phyloP scores from a whole-genome alignment of 2,113 vertebrate genomes.

The Microcebus ravelobensis region DNA sequence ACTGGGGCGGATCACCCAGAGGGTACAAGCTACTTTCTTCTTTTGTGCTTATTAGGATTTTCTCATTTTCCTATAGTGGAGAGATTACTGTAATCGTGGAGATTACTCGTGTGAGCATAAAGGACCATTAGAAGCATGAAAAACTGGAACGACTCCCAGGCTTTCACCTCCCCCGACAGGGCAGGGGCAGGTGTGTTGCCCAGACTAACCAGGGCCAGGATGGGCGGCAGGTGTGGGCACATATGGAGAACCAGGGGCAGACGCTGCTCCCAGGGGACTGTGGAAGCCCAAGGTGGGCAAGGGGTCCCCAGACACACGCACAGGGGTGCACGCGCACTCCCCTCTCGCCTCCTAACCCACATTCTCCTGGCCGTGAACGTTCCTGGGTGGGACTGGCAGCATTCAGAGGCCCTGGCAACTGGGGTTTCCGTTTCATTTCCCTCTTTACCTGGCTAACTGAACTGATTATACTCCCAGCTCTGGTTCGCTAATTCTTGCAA shows the following conservation, averaged over 20 bases:
- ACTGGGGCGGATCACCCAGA: not conserved
- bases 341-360: not conserved
- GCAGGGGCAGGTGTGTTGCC: not conserved
- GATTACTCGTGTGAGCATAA: not conserved
- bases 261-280: not conserved
- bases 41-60: not conserved
- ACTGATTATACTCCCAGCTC: conserved; percentile 55
- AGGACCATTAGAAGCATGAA: not conserved
- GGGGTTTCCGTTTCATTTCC: conserved; percentile 44
- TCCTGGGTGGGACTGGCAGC: not conserved
- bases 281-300: not conserved
- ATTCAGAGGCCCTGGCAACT: not conserved
- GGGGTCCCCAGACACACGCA: not conserved
- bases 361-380: not conserved
- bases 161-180: not conserved
- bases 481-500: conserved; percentile 71
- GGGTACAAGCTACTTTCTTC: not conserved
- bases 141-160: not conserved
- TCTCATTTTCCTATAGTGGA: not conserved
- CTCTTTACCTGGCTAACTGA: conserved; percentile 61
- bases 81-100: too few relatives aligned
- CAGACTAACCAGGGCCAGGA: not conserved
- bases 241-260: not conserved
- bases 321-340: rapidly evolving
- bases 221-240: not conserved